Conservation (phyloP, 2,113 vertebrate species). For the Hippocampus mohnikei region DNA sequence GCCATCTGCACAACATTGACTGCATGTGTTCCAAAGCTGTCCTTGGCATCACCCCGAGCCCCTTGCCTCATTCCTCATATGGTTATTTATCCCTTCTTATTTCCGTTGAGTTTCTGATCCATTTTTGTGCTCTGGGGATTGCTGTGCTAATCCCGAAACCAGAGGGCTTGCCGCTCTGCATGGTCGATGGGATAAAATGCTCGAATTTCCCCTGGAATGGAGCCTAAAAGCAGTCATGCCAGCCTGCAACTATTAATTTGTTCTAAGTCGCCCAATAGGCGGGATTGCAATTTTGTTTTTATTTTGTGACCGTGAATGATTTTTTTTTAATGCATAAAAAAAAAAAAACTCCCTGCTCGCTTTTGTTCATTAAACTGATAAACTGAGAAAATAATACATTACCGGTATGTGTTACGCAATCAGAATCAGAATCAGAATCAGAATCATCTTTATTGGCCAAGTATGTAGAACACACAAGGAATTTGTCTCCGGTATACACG, state of each 20-base stretch:
- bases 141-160: slow-evolving; percentile 50
- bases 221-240: slow-evolving; percentile 38
- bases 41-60: slow-evolving; percentile 36
- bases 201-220: slow-evolving; percentile 42
- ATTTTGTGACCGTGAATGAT: not conserved
- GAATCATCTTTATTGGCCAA: too few species aligned
- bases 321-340: not conserved
- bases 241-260: slow-evolving; percentile 24
- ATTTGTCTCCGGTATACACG: too few species aligned
- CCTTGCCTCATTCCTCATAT: slow-evolving; percentile 40
- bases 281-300: not conserved
- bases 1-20: slow-evolving; percentile 44
- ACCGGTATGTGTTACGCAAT: too few species aligned
- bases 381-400: too few species aligned
- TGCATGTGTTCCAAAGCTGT: slow-evolving; percentile 39
- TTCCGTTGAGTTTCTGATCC: slow-evolving; percentile 49
- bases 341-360: too few species aligned
- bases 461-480: too few species aligned
- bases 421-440: too few species aligned
- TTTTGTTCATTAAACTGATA: not conserved
- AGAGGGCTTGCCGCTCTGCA: slow-evolving; percentile 34
- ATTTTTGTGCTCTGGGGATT: slow-evolving; percentile 45
- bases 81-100: slow-evolving; percentile 57
- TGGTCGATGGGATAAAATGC: slow-evolving; percentile 36
- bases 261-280: slow-evolving; percentile 37